Evolutionary conservation across 2,888 invertebrate genomes (phyloP).

Genomic region (Himalopsyche anomala): DNA sequence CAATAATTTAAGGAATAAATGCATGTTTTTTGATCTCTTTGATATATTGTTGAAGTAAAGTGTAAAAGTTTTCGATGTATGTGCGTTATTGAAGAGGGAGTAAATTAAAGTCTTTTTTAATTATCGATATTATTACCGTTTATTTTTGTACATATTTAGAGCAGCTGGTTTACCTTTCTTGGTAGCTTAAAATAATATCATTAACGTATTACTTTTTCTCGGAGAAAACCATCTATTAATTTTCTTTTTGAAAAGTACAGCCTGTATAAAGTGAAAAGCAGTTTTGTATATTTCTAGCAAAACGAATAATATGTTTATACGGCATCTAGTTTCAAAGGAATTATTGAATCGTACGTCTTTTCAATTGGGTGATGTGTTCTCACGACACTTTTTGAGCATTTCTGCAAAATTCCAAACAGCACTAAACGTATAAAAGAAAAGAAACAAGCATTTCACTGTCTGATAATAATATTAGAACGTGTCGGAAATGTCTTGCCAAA

Average conservation of each 20-base stretch:
- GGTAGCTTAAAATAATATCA: too few relatives aligned
- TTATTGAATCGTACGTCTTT: background rate
- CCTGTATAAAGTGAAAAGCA: background rate
- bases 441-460: background rate
- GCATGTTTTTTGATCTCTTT: too few relatives aligned
- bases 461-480: background rate
- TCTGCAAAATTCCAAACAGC: background rate
- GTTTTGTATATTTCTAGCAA: background rate
- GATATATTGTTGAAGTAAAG: too few relatives aligned
- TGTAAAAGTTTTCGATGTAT: too few relatives aligned
- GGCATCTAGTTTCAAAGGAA: background rate
- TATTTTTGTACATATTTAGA: too few relatives aligned
- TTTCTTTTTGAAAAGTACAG: background rate
- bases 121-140: too few relatives aligned
- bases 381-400: background rate
- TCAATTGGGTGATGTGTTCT: background rate
- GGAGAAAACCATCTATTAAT: background rate
- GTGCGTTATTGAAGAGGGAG: too few relatives aligned
- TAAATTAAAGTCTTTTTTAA: too few relatives aligned
- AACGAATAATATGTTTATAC: background rate
- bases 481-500: slow-evolving; percentile 13
- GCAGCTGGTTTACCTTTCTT: too few relatives aligned
- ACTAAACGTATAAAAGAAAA: background rate
- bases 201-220: too few relatives aligned
- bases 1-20: too few relatives aligned